Conservation (phyloP, 2,797 vertebrate species). For the Margarornis squamiger region DNA sequence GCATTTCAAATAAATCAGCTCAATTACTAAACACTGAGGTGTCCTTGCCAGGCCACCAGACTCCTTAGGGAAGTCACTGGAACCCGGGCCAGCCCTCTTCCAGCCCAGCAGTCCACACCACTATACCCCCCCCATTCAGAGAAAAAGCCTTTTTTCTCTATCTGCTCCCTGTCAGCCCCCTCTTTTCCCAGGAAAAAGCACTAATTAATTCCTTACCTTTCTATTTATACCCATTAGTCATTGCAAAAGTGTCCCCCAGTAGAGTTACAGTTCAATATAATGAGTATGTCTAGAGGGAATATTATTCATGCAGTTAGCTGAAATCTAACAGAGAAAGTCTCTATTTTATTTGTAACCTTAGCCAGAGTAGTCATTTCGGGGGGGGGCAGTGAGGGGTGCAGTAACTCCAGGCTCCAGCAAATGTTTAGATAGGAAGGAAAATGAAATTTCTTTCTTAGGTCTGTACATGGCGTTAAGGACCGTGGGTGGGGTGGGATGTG, state of each 20-base stretch:
- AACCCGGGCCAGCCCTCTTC: neutral
- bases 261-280: slow-evolving; percentile 20
- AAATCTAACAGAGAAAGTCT: neutral
- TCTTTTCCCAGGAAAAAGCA: slow-evolving; percentile 49
- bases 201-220: slow-evolving; percentile 42
- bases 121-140: neutral
- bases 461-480: neutral
- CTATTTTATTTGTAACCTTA: slow-evolving; percentile 10
- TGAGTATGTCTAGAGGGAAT: slow-evolving; percentile 2
- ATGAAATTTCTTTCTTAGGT: neutral
- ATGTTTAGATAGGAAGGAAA: slow-evolving; percentile 22
- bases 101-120: neutral
- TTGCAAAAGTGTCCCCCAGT: neutral
- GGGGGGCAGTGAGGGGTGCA: neutral
- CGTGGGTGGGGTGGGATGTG: neutral
- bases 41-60: neutral
- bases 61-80: neutral
- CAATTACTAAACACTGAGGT: neutral
- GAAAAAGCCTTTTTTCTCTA: neutral
- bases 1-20: neutral
- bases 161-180: slow-evolving; percentile 28
- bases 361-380: neutral
- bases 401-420: neutral
- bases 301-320: slow-evolving; percentile 40
- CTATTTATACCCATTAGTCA: slow-evolving; percentile 64